Percentiles rank a stretch among this genome's conserved stretches.
Evolutionary conservation across 2,888 invertebrate species (phyloP).

Genomic region (Linyphia triangularis): DNA sequence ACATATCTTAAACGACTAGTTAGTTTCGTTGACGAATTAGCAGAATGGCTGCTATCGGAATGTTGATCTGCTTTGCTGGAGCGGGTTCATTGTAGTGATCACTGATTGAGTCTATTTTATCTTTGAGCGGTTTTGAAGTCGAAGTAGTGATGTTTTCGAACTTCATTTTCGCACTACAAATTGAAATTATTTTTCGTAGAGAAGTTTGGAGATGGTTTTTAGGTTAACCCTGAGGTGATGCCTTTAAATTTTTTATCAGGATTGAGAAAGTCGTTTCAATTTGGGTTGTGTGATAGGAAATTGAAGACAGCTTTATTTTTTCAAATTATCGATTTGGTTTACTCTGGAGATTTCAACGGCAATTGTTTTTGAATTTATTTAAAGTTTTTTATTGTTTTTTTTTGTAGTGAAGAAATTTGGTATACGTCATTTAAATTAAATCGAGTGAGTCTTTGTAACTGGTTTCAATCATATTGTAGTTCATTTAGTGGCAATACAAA

Average conservation of each 20-base stretch:
- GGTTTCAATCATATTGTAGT: no score
- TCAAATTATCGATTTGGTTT: no score
- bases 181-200: not conserved
- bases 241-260: not conserved
- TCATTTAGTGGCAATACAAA: no score
- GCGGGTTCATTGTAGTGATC: not conserved
- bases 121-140: not conserved
- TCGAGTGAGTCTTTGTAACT: no score
- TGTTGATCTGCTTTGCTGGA: not conserved
- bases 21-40: conserved; percentile 50
- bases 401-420: no score
- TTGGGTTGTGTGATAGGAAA: no score
- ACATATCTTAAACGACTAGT: conserved; percentile 35
- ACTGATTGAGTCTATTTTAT: not conserved
- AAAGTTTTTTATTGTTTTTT: no score
- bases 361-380: no score
- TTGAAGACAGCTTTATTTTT: no score
- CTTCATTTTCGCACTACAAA: not conserved
- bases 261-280: not conserved
- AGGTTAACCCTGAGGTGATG: not conserved
- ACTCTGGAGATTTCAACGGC: no score
- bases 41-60: conserved; percentile 24
- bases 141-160: no score
- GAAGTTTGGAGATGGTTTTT: not conserved
- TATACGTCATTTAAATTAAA: no score